Evolutionary conservation across 2,888 invertebrate species (phyloP).

Genomic region (Ennomos quercinarius): DNA sequence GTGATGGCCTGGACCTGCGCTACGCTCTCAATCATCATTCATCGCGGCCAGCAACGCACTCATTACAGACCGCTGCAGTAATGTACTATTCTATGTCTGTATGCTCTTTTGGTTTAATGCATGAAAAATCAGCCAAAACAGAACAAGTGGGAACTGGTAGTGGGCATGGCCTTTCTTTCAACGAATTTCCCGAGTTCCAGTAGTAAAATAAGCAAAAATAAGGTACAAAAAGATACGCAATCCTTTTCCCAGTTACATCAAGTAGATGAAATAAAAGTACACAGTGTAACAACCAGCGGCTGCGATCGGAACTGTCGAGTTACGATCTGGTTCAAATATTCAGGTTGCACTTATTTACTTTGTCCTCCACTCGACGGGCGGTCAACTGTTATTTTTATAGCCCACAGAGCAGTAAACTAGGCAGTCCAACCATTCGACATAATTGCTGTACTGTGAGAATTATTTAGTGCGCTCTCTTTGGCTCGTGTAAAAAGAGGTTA

Average conservation of each 20-base stretch:
- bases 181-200: too few species aligned
- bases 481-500: too few species aligned
- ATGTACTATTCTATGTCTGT: too few species aligned
- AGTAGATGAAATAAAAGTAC: constrained; percentile 1
- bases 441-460: constrained; percentile 12
- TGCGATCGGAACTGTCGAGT: constrained; percentile 14
- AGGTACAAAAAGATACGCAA: not conserved
- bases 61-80: too few species aligned
- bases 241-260: not conserved
- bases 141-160: too few species aligned
- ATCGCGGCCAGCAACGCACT: too few species aligned
- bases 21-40: too few species aligned
- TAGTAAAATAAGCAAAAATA: too few species aligned
- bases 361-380: constrained; percentile 12
- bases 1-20: too few species aligned
- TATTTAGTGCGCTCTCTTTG: constrained; percentile 17
- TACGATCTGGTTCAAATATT: constrained; percentile 12
- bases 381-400: constrained; percentile 22
- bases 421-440: constrained; percentile 5
- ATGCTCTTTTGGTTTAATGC: too few species aligned
- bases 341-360: constrained; percentile 28
- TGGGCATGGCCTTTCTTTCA: too few species aligned
- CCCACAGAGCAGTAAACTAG: constrained; percentile 11
- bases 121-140: too few species aligned
- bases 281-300: constrained; percentile 6